Percentiles rank a stretch among this genome's conserved stretches.
phyloP scores from a whole-genome alignment of 2,888 invertebrate genomes.

The Keiferia lycopersicella region DNA sequence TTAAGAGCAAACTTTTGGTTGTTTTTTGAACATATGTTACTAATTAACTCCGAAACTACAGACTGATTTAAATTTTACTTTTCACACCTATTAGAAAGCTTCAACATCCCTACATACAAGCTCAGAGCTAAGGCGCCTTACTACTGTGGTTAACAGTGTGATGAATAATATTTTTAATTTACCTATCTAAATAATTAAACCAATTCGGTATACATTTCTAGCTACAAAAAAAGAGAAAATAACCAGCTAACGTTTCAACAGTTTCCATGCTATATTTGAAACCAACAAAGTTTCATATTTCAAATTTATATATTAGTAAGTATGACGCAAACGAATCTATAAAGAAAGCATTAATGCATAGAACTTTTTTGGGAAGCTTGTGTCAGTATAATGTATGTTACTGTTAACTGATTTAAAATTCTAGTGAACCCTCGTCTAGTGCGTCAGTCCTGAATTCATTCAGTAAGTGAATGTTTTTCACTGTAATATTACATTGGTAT shows the following conservation, averaged over 20 bases:
- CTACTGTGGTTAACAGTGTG: too few relatives aligned
- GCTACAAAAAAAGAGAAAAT: too few relatives aligned
- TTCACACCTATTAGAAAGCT: too few relatives aligned
- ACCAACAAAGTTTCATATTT: background rate
- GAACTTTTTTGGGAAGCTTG: background rate
- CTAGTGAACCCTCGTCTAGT: background rate
- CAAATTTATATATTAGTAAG: background rate
- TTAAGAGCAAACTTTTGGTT: too few relatives aligned
- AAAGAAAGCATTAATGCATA: background rate
- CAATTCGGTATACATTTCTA: background rate
- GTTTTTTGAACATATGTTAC: too few relatives aligned
- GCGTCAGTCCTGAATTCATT: background rate
- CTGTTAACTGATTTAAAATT: constrained; percentile 4
- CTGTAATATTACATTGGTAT: background rate
- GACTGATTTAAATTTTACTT: too few relatives aligned
- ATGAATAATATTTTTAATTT: background rate
- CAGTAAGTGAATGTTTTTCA: background rate
- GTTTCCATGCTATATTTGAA: background rate
- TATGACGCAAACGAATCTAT: constrained; percentile 1
- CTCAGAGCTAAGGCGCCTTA: too few relatives aligned
- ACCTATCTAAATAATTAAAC: background rate
- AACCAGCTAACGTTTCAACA: background rate
- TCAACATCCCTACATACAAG: too few relatives aligned
- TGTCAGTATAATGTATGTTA: background rate
- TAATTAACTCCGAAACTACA: too few relatives aligned